Evolutionary conservation across 2,113 vertebrate genomes (phyloP).

Genomic region (Struthidea cinerea): DNA sequence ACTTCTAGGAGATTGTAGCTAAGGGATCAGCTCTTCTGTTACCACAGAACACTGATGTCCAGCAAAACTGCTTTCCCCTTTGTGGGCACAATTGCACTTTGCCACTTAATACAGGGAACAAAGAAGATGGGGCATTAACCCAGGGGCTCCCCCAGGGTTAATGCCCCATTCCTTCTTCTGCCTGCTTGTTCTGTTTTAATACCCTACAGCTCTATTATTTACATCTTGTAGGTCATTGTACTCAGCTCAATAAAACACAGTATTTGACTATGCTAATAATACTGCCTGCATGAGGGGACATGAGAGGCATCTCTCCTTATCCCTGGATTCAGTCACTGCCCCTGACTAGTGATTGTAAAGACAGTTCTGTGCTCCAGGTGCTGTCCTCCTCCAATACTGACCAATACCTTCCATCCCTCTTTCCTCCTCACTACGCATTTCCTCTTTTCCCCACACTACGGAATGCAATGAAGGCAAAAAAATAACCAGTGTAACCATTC

Average conservation of each 20-base stretch:
- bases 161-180: neutral
- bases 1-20: neutral
- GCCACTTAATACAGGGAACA: conserved; percentile 4
- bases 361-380: neutral
- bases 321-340: neutral
- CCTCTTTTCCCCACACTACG: neutral
- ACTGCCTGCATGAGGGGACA: neutral
- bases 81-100: conserved; percentile 32
- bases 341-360: neutral
- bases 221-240: neutral
- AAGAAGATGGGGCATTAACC: neutral
- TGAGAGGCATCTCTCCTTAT: neutral
- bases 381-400: neutral
- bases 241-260: neutral
- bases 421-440: neutral
- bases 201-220: neutral
- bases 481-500: neutral
- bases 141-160: neutral
- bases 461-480: neutral
- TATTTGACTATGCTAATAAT: neutral
- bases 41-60: neutral
- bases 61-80: neutral
- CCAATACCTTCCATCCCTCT: neutral
- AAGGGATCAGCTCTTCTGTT: neutral
- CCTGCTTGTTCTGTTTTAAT: neutral